Conservation (phyloP, 2,113 vertebrate species). For the Bubo blakistoni region DNA sequence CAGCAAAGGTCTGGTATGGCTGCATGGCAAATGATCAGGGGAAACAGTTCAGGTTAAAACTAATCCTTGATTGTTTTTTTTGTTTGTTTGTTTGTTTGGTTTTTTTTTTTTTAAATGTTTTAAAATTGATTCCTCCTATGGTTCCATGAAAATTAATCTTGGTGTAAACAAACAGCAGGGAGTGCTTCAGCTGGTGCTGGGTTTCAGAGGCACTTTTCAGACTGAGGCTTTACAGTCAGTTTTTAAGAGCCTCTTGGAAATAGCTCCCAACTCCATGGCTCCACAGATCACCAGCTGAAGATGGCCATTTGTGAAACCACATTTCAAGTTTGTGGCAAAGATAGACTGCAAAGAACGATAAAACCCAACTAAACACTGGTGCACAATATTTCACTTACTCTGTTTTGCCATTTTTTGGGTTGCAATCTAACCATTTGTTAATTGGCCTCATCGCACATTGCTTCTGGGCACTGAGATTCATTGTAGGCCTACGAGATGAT, state of each 20-base stretch:
- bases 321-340: neutral
- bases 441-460: neutral
- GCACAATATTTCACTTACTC: neutral
- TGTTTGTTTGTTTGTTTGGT: neutral
- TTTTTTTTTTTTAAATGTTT: neutral
- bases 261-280: neutral
- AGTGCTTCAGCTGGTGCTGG: neutral
- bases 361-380: neutral
- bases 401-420: neutral
- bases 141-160: neutral
- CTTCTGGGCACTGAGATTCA: neutral
- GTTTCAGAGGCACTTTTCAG: neutral
- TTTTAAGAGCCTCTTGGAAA: neutral
- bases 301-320: neutral
- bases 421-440: neutral
- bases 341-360: neutral
- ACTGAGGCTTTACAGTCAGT: neutral
- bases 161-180: neutral
- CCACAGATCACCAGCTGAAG: rapidly evolving
- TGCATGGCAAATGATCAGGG: neutral
- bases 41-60: neutral
- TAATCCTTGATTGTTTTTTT: neutral
- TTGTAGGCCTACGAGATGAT: neutral
- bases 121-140: neutral
- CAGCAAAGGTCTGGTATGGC: neutral